Evolutionary conservation across 1,140 invertebrate species (phyloP), one percentile per base, ranked within the genome.

Genomic region (Physella acuta): DNA sequence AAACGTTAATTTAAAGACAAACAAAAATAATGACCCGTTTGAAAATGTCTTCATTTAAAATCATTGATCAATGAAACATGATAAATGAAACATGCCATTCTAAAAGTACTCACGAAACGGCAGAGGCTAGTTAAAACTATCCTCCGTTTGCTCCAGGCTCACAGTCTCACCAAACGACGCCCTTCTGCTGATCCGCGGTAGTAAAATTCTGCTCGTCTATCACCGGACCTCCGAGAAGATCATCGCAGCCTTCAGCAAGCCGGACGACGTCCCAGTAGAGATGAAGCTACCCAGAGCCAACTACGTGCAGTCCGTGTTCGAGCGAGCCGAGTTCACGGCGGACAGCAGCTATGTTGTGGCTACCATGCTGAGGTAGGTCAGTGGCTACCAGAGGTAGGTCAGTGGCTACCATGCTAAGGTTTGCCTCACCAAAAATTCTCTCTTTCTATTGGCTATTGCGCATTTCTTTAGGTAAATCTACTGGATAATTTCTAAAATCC

Each of bases 231-330:
- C 67, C 14, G 81, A 84, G 53, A 75, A 74, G 55, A 71, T 83
- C 11, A 59, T 71, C 28, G 73, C 73, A 8, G 67, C 71, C 49
- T 77, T 84, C 59, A 11, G n/a, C 26, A 69, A 78, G 39, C 82
- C 83, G 31, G 53, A 56, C 0, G 76, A 80, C 37, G 60, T 83
- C 16, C 82, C 81, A 39, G 71, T 74, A 24, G 80, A 85, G 65
- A 83, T 83, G 73, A 77, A 77, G 59, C 71, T 85, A 39, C 83
- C 83, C 28, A 79, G 77, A 30, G 71, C 71, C 36, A 68, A 74
- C 39, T 76, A 75, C 51, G 71, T 65, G 20, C 71, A 77, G 28
- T 44, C 79, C 61, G 53, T 68, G 34, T 85, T 79, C 73, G 81
- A 77, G 1, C 68, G 79, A 39, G 81, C 81, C 1, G 72, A 77